These are phyloP conservation scores for Anticlea derivata DNA, from an alignment of 2,888 invertebrate genomes.

Conservation along the genomic window DNA sequence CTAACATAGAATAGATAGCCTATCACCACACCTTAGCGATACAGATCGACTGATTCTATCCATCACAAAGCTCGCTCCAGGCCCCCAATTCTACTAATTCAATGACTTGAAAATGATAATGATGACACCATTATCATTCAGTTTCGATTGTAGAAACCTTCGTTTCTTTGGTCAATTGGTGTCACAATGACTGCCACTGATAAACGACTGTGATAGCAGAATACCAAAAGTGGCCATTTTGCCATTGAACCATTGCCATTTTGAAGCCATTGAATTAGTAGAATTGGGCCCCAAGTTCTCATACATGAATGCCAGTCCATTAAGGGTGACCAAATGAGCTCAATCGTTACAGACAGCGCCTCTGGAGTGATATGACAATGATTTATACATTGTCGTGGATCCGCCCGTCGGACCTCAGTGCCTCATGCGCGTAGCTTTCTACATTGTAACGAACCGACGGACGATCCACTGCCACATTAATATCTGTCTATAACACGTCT, in stretches of 20 bases:
- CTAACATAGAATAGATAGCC: slow-evolving; percentile 1
- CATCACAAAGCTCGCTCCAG: slow-evolving; percentile 34
- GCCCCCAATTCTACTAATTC: too few relatives aligned
- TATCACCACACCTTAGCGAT: slow-evolving; percentile 22
- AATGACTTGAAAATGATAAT: too few relatives aligned
- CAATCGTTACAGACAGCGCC: slow-evolving; percentile 45
- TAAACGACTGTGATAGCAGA: too few relatives aligned
- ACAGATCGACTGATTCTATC: slow-evolving; percentile 39
- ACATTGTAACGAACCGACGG: slow-evolving; percentile 50
- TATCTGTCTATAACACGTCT: slow-evolving; percentile 46
- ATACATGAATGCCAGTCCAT: slow-evolving; percentile 37
- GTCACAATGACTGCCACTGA: too few relatives aligned
- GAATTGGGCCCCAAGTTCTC: too few relatives aligned
- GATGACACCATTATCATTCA: too few relatives aligned
- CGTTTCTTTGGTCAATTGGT: too few relatives aligned
- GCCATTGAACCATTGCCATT: too few relatives aligned
- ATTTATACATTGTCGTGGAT: slow-evolving; percentile 52
- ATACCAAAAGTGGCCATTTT: too few relatives aligned
- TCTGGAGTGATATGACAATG: slow-evolving; percentile 58
- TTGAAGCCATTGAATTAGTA: too few relatives aligned
- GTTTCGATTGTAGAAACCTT: too few relatives aligned
- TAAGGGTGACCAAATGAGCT: slow-evolving; percentile 49
- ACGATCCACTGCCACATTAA: slow-evolving; percentile 47
- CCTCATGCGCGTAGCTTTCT: slow-evolving; percentile 48
- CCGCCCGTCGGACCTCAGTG: slow-evolving; percentile 20